These are phyloP conservation scores for Coelopa pilipes DNA, from an alignment of 2,888 invertebrate species.

Conservation along the genomic window DNA sequence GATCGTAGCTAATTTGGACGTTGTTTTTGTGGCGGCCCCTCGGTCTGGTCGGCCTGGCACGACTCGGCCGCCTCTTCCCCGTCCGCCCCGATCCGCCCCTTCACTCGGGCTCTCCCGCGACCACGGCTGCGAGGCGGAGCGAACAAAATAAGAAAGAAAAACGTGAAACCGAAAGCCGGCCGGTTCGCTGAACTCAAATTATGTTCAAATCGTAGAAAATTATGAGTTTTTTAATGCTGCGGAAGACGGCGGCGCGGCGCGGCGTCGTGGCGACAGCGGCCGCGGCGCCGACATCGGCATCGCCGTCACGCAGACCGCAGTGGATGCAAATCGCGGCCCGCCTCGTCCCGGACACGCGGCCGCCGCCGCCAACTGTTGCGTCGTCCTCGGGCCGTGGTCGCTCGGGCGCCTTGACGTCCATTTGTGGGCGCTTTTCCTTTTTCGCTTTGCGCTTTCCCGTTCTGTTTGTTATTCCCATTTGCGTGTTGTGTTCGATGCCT, in stretches of 20 bases:
- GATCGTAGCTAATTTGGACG: conserved; percentile 23
- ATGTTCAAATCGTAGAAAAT: conserved; percentile 30
- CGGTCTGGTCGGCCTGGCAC: too few relatives aligned
- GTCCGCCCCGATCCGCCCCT: not conserved
- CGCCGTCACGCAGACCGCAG: not conserved
- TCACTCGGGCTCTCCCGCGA: not conserved
- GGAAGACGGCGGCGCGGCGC: not conserved
- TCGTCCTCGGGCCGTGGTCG: too few relatives aligned
- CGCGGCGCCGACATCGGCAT: not conserved
- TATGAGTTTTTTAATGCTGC: conserved; percentile 4
- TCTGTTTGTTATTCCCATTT: too few relatives aligned
- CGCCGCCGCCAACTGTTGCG: too few relatives aligned
- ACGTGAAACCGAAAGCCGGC: conserved; percentile 27
- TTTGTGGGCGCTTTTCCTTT: too few relatives aligned
- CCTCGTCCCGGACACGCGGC: too few relatives aligned
- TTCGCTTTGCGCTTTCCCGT: too few relatives aligned
- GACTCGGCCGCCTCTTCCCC: not conserved
- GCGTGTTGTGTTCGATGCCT: too few relatives aligned
- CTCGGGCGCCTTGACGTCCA: too few relatives aligned
- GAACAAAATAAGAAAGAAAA: conserved; percentile 11
- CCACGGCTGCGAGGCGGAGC: not conserved
- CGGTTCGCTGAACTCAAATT: conserved; percentile 32
- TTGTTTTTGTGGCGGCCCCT: not conserved
- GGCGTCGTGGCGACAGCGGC: not conserved
- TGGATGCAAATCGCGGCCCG: too few relatives aligned